phyloP scores from a whole-genome alignment of 2,113 vertebrate species.

The Atractosteus spatula region DNA sequence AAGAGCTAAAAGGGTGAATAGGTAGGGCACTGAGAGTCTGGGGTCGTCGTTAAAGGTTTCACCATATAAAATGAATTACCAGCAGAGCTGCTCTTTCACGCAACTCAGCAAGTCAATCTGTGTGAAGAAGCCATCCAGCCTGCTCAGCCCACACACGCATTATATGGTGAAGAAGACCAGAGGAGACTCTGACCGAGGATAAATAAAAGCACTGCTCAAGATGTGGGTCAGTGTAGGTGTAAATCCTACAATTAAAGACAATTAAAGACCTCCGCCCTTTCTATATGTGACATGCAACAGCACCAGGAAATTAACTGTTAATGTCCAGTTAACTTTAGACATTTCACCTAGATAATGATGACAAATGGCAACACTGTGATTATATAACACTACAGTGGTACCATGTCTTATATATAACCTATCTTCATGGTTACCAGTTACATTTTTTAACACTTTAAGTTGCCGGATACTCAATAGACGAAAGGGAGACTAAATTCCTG shows the following conservation, averaged over 20 bases:
- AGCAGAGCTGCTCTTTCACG: slow-evolving; percentile 18
- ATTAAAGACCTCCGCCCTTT: slow-evolving; percentile 5
- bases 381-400: too few species aligned
- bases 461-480: too few species aligned
- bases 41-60: slow-evolving; percentile 14
- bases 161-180: slow-evolving; percentile 17
- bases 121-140: slow-evolving; percentile 1
- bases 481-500: too few species aligned
- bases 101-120: slow-evolving; percentile 16
- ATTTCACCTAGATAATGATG: slow-evolving; percentile 49
- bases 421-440: too few species aligned
- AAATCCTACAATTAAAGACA: slow-evolving; percentile 23
- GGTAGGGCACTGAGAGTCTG: slow-evolving; percentile 12
- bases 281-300: slow-evolving; percentile 47
- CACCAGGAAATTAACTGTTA: slow-evolving; percentile 51
- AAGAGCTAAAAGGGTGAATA: slow-evolving; percentile 20
- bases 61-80: slow-evolving; percentile 29
- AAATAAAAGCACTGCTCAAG: slow-evolving; percentile 38
- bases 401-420: too few species aligned
- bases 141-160: neutral
- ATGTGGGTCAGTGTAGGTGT: slow-evolving; percentile 33
- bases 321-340: slow-evolving; percentile 53
- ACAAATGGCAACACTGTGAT: slow-evolving; percentile 49
- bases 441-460: too few species aligned
- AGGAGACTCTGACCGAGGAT: slow-evolving; percentile 13